These are phyloP conservation scores for Perognathus longimembris DNA, from an alignment of 2,113 vertebrate genomes.

Conservation along the genomic window DNA sequence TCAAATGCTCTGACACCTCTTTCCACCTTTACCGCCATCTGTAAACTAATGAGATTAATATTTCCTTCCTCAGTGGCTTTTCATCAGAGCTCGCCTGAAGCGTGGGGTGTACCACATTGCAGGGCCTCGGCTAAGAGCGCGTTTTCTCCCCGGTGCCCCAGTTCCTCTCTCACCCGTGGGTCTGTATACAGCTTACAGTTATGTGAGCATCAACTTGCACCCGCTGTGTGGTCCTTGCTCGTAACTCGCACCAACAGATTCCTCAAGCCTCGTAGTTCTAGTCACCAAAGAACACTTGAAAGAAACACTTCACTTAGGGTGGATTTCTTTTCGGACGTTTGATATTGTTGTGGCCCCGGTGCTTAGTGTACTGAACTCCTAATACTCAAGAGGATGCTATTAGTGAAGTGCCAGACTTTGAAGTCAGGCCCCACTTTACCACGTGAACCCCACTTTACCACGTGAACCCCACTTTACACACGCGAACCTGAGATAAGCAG, in stretches of 20 bases:
- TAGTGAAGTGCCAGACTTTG: too few relatives aligned
- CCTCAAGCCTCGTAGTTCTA: conserved; percentile 67
- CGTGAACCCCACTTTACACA: too few relatives aligned
- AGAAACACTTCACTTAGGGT: conserved; percentile 56
- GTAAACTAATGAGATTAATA: conserved; percentile 80
- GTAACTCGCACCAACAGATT: conserved; percentile 49
- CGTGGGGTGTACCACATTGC: conserved; percentile 71
- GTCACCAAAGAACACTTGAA: conserved; percentile 73
- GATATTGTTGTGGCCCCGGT: not conserved
- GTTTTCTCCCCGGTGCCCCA: conserved; percentile 80
- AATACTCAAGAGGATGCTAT: not conserved
- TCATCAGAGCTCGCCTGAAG: conserved; percentile 74
- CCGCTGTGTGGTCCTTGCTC: conserved; percentile 63
- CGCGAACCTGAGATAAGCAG: too few relatives aligned
- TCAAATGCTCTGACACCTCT: conserved; percentile 64
- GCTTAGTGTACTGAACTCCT: not conserved
- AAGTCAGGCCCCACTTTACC: too few relatives aligned
- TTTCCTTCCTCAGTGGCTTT: conserved; percentile 79
- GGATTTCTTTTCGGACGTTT: not conserved
- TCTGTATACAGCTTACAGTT: conserved; percentile 72
- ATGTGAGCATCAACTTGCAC: conserved; percentile 57
- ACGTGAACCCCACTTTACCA: too few relatives aligned
- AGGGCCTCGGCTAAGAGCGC: conserved; percentile 59
- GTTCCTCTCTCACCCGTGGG: conserved; percentile 66
- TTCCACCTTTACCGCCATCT: conserved; percentile 51